Percentiles rank a stretch among this genome's conserved stretches.
Evolutionary conservation across 2,888 invertebrate genomes (phyloP).

Genomic region (Nesidiocoris tenuis): DNA sequence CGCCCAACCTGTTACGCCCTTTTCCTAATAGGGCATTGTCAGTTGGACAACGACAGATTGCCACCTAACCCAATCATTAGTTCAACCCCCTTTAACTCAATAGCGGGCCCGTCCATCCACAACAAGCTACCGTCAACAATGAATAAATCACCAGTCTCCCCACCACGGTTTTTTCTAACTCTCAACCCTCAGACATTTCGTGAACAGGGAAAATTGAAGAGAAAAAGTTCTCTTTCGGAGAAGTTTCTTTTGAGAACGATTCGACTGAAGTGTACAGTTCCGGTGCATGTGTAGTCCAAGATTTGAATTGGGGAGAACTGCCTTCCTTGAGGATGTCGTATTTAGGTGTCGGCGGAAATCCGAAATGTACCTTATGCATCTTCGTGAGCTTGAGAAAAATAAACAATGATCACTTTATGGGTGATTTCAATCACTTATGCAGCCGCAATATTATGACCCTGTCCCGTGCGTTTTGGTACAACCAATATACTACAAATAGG

Average conservation of each 20-base stretch:
- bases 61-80: conserved; percentile 41
- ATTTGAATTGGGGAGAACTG: no score
- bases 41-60: conserved; percentile 36
- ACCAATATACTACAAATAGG: no score
- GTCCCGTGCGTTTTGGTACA: no score
- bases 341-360: no score
- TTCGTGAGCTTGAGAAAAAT: no score
- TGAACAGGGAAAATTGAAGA: conserved; percentile 11
- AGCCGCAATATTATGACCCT: no score
- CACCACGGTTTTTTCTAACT: background rate
- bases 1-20: conserved; percentile 37
- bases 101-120: conserved; percentile 30
- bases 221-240: background rate
- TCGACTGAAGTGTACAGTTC: no score
- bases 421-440: no score
- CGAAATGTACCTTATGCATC: no score
- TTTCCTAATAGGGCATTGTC: conserved; percentile 41
- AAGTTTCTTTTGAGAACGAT: background rate
- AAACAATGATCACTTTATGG: no score
- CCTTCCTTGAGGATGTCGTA: no score
- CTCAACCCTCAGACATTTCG: background rate
- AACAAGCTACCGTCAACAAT: conserved; percentile 40
- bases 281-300: no score
- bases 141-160: conserved; percentile 36
- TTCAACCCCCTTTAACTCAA: conserved; percentile 39